Base-by-base conservation (phyloP, 2,888 invertebrate species). In the Lithophane socia region DNA sequence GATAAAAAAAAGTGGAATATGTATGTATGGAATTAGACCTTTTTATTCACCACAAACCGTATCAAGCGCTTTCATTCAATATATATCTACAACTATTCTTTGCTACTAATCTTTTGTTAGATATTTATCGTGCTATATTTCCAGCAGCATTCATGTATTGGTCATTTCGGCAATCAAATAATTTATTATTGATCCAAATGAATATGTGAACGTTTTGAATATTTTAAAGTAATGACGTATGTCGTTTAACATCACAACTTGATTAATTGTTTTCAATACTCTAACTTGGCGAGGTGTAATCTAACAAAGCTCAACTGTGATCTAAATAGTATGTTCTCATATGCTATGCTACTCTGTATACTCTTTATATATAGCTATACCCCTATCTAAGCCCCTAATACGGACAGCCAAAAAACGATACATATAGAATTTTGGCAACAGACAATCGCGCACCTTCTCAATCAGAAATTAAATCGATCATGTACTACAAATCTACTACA, bases 21-120 rank as follows among this genome's bases (percentile, higher is more conserved):
- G 70, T 75, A 86, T 86, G 83, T 75, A 75, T 84, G 73, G 79
- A 89, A 88, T 88, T 83, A 83, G 75, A 83, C 79, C 77, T 83
- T 88, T 86, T 86, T 83, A 87, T 87, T 87, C 80, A 73, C 77
- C 83, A 73, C 77, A 77, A 82, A 79, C 66, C 72, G 64, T 77
- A 70, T 73, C 66, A 78, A 60, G 75, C 68, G 75, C 60, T 85
- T 79, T 71, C 60, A 60, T 76, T 82, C 77, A 78, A 86, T 89
- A 86, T 84, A 84, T 83, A 83, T 77, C 58, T 71, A 80, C 72
- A 75, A 70, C 70, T n/a, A n/a, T n/a, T n/a, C n/a, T n/a, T n/a
- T n/a, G n/a, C n/a, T n/a, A n/a, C n/a, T n/a, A n/a, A n/a, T n/a
- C 75, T 68, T 82, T 82, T 86, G 74, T 80, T 61, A 72, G 65